Conservation (phyloP, 2,888 invertebrate genomes). For the Conomelus anceps region DNA sequence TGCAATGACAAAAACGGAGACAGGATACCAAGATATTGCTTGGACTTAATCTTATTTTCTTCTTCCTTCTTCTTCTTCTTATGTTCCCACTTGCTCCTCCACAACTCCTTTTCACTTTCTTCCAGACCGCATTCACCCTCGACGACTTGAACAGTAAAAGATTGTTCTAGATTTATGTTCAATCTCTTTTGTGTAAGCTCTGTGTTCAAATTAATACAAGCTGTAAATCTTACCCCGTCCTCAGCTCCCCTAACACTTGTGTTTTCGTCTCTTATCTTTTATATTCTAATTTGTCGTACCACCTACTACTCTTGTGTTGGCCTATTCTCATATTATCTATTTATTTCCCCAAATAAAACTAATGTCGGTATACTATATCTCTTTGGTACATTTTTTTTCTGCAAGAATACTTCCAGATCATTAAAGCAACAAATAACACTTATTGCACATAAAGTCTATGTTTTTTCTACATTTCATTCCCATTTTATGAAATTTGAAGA, state of each 20-base stretch:
- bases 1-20: slow-evolving; percentile 4
- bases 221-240: not conserved
- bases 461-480: too few species aligned
- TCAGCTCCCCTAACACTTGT: not conserved
- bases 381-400: too few species aligned
- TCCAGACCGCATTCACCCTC: not conserved
- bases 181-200: not conserved
- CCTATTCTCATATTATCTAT: not conserved
- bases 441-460: too few species aligned
- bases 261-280: not conserved
- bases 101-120: not conserved
- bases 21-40: slow-evolving; percentile 9
- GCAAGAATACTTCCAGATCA: not conserved
- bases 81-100: not conserved
- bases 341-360: not conserved
- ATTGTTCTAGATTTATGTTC: not conserved
- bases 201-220: not conserved
- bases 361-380: not conserved
- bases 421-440: not conserved
- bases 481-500: too few species aligned
- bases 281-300: not conserved
- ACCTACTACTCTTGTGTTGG: not conserved
- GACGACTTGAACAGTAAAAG: not conserved
- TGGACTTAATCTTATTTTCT: not conserved
- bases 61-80: not conserved